Conservation (phyloP, 2,797 vertebrate genomes). For the Pantherophis vulpinus region DNA sequence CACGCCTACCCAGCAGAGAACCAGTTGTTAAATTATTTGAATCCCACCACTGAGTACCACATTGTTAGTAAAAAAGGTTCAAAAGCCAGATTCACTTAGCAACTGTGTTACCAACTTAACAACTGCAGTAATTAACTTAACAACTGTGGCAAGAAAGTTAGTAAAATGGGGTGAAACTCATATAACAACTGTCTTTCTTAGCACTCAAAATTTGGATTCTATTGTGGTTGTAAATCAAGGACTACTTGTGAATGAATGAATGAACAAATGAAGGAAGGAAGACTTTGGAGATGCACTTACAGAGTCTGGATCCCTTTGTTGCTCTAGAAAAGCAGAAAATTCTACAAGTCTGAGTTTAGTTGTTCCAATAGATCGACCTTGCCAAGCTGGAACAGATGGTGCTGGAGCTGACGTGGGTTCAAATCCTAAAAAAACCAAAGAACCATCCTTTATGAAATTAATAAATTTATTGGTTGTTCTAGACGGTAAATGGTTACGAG, state of each 20-base stretch:
- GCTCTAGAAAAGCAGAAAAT: conserved; percentile 96
- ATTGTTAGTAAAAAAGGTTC: neutral
- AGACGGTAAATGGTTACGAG: neutral
- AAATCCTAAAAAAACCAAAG: conserved; percentile 79
- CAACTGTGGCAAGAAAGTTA: neutral
- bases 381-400: conserved; percentile 93
- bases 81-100: neutral
- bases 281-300: conserved; percentile 72
- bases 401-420: conserved; percentile 86
- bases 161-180: neutral
- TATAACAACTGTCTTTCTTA: neutral
- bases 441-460: conserved; percentile 5
- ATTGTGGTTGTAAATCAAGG: neutral
- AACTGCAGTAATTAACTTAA: neutral
- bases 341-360: conserved; percentile 97
- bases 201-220: neutral
- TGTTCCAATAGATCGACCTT: conserved; percentile 96
- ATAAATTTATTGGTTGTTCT: neutral
- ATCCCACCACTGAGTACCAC: too few species aligned
- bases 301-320: conserved; percentile 94
- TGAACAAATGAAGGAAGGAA: neutral
- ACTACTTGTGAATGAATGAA: neutral
- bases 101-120: neutral
- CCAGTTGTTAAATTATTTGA: too few species aligned
- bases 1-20: too few species aligned